These are phyloP conservation scores for Ophioderma brevispina DNA, from an alignment of 35 echinoderm and acorn worm genomes.

Conservation along the genomic window DNA sequence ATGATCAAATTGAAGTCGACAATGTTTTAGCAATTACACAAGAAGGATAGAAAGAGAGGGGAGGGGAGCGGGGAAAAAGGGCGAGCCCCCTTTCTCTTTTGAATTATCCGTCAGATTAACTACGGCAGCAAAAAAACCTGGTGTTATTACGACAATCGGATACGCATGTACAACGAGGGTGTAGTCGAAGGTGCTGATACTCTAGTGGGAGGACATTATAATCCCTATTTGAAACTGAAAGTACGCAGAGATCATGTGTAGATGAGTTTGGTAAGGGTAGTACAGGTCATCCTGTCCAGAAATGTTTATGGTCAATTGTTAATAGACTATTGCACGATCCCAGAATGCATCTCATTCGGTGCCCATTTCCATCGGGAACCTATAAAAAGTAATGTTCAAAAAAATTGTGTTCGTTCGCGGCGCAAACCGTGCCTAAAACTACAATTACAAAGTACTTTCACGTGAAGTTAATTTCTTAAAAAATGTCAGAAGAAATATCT, in stretches of 20 bases:
- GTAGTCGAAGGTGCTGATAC: conserved; percentile 85
- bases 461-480: too few species aligned
- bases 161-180: conserved; percentile 90
- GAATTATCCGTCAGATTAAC: conserved; percentile 88
- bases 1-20: conserved; percentile 86
- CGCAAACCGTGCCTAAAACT: too few species aligned
- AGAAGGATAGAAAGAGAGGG: conserved; percentile 51
- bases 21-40: conserved; percentile 88
- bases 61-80: too few species aligned
- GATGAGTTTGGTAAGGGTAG: conserved; percentile 93
- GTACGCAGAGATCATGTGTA: conserved; percentile 84
- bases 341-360: too few species aligned
- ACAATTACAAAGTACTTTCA: too few species aligned
- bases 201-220: conserved; percentile 90
- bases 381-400: too few species aligned
- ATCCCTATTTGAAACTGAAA: conserved; percentile 93
- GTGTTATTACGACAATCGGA: conserved; percentile 92
- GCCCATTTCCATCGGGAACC: too few species aligned
- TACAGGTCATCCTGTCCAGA: too few species aligned
- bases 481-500: too few species aligned
- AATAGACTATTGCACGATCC: too few species aligned
- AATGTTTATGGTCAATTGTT: too few species aligned
- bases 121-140: conserved; percentile 84
- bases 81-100: conserved; percentile 81
- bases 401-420: too few species aligned